Base-by-base conservation (phyloP, 2,888 invertebrate species). In the Netelia inedita region DNA sequence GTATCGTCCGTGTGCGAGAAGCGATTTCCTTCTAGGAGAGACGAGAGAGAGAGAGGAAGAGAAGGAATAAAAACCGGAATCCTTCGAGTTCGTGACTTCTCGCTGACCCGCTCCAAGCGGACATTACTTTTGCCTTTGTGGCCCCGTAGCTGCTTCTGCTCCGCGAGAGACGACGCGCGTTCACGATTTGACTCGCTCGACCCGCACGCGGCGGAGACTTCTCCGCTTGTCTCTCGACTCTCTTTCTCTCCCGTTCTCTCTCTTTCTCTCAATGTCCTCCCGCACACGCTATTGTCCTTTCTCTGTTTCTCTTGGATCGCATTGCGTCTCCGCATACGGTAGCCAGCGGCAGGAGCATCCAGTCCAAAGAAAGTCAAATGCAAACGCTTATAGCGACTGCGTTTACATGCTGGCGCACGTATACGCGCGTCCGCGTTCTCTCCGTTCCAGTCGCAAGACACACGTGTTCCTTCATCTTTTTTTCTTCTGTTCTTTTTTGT, bases 171-270 rank as follows among this genome's bases (percentile, higher is more conserved):
- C 74, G 73, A 73, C 76, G 76, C 76, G 79, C 82, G 76, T 83
- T 57, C 79, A 16, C 89, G 88, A 92, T 92, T 92, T 88, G 90
- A 89, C 88, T 88, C 90, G 91, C 89, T 90, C 87, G 88, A 91
- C 87, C 89, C 82, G 63, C 79, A 75, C 59, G 35, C 66, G 43
- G 35, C 66, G 43, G 63, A 28, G 10, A 61, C 53, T n/a, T 57
- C 59, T 59, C 68, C 23, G 46, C 53, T 35, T 74, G 28, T 66
- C 21, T 23, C 19, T 23, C 61, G 19, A 53, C 71, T 43, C 61
- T 11, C 23, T 59, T 10, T 41, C 41, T 43, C 43, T 19, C 28
- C 41, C 28, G 21, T 55, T 8, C 6, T 19, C 6, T 16, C 55
- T 55, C 55, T 55, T 6, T 16, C 16, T 53, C 14, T 16, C 16